Percentiles rank a stretch among this genome's conserved stretches.
Evolutionary conservation across 2,797 vertebrate genomes (phyloP).

Genomic region (Iguana delicatissima): DNA sequence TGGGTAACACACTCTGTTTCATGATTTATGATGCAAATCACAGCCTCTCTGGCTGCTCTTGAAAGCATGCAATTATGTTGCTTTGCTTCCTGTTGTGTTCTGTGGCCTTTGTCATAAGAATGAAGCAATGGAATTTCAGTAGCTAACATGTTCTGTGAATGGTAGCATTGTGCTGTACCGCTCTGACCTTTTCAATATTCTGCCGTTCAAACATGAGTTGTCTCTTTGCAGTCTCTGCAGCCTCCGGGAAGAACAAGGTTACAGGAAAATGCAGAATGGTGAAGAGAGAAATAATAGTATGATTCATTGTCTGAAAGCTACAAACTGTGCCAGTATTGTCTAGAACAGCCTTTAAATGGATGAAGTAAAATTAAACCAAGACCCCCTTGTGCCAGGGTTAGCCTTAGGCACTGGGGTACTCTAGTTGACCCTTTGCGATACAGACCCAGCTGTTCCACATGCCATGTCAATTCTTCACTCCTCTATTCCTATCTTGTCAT

Average conservation of each 20-base stretch:
- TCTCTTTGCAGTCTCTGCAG: slow-evolving; percentile 56
- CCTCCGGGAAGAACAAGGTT: slow-evolving; percentile 52
- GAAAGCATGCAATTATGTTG: slow-evolving; percentile 47
- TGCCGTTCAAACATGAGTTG: slow-evolving; percentile 33
- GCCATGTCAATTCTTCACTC: slow-evolving; percentile 2
- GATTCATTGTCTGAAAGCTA: slow-evolving; percentile 26
- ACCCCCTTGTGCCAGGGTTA: slow-evolving; percentile 9
- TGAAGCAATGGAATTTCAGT: slow-evolving; percentile 56
- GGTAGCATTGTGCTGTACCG: slow-evolving; percentile 31
- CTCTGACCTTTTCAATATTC: slow-evolving; percentile 66
- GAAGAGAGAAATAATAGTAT: slow-evolving; percentile 8
- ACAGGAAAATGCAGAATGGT: slow-evolving; percentile 4
- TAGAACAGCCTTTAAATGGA: slow-evolving; percentile 8
- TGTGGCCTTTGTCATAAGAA: slow-evolving; percentile 50
- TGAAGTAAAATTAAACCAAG: slow-evolving; percentile 37
- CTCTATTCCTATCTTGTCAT: background rate
- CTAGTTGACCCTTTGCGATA: slow-evolving; percentile 15
- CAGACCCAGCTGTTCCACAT: background rate
- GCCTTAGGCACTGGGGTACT: slow-evolving; percentile 24
- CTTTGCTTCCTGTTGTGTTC: slow-evolving; percentile 51
- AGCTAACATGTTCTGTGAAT: slow-evolving; percentile 29
- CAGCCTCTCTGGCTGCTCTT: slow-evolving; percentile 50
- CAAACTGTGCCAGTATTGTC: background rate
- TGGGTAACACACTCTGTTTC: slow-evolving; percentile 33
- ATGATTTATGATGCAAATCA: slow-evolving; percentile 56